A percentile compares a stretch with the other conserved stretches of the same genome.
Evolutionary conservation across 2,113 vertebrate species (phyloP).

Genomic region (Catharus minimus): DNA sequence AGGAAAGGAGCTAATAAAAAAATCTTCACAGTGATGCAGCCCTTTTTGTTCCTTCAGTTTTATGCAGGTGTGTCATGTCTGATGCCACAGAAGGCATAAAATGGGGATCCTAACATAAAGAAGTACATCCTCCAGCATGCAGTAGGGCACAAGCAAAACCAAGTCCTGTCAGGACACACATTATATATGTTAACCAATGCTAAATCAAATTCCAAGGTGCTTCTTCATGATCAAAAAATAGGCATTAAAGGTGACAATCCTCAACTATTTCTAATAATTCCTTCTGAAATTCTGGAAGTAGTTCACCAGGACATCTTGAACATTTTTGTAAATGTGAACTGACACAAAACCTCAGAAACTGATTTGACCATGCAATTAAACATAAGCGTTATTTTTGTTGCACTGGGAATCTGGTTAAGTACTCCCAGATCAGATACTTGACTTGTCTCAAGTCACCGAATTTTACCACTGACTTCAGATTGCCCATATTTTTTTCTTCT

Average conservation of each 20-base stretch:
- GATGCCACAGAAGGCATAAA: constrained; percentile 11
- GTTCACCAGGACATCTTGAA: neutral
- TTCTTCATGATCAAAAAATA: neutral
- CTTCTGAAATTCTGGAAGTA: neutral
- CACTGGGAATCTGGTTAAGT: neutral
- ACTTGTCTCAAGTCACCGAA: neutral
- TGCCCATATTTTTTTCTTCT: neutral
- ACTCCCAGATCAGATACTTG: neutral
- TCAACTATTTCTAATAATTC: neutral
- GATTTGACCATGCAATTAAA: neutral
- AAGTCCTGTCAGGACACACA: neutral
- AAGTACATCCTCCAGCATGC: neutral
- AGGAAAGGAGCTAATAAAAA: constrained; percentile 4
- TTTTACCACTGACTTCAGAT: neutral
- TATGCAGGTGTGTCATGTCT: neutral
- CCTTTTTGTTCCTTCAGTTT: neutral
- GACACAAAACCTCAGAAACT: neutral
- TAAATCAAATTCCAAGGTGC: neutral
- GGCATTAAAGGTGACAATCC: neutral
- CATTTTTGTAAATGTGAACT: neutral
- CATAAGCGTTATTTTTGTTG: neutral
- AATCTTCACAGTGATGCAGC: neutral
- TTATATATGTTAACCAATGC: neutral
- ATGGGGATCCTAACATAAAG: neutral
- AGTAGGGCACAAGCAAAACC: constrained; percentile 42